phyloP scores from a whole-genome alignment of 2,113 vertebrate species.

The Orycteropus afer region DNA sequence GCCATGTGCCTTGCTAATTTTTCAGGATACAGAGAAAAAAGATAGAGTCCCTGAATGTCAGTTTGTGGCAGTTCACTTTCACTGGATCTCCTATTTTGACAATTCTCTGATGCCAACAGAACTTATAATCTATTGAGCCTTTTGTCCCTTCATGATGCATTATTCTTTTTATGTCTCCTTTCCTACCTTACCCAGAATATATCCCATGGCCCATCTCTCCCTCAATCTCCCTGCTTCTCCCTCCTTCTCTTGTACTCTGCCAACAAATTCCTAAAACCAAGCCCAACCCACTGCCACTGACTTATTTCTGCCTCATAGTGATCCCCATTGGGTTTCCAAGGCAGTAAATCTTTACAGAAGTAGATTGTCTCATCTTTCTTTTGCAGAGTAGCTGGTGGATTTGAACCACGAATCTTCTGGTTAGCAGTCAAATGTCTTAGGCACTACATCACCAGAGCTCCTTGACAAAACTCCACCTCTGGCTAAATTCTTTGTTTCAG shows the following conservation, averaged over 20 bases:
- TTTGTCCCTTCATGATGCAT: neutral
- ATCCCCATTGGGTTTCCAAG: too few species aligned
- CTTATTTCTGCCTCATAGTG: too few species aligned
- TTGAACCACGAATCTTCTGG: too few species aligned
- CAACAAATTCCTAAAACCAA: too few species aligned
- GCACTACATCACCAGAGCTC: too few species aligned
- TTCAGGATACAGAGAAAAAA: neutral
- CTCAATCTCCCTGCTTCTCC: neutral
- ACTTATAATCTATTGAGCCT: fast-evolving
- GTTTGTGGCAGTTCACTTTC: neutral
- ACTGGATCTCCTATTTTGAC: fast-evolving
- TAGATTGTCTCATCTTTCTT: too few species aligned
- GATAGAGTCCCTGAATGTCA: neutral
- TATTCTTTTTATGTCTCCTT: neutral
- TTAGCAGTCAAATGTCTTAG: too few species aligned
- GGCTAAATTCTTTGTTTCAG: neutral
- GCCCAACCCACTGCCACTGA: too few species aligned
- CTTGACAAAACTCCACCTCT: neutral
- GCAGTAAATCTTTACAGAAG: too few species aligned
- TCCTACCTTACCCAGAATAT: neutral
- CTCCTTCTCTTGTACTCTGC: neutral
- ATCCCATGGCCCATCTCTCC: neutral
- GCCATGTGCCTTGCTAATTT: neutral
- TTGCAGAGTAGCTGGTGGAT: too few species aligned
- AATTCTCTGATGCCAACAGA: neutral